These are phyloP conservation scores for Spodoptera picta DNA, from an alignment of 2,888 invertebrate species.

Conservation along the genomic window DNA sequence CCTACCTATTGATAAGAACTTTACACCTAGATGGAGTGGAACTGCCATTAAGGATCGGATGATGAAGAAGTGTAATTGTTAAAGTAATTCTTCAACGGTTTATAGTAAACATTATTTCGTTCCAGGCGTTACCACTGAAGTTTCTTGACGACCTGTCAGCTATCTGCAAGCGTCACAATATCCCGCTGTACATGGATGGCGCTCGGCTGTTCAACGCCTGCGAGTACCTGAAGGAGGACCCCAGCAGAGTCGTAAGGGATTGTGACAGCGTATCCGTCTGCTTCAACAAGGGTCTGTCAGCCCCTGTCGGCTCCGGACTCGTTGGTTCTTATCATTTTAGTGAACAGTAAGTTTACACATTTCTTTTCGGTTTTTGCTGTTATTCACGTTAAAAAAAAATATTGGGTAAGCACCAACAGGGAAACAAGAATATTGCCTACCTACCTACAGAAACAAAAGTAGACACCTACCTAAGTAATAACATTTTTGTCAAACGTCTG, in stretches of 20 bases:
- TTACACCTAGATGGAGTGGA: too few relatives aligned
- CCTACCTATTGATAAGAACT: too few relatives aligned
- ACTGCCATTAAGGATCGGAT: too few relatives aligned
- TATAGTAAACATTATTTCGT: background rate
- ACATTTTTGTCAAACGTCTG: too few relatives aligned
- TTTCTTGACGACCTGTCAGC: slow-evolving; percentile 93
- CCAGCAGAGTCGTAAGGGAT: slow-evolving; percentile 90
- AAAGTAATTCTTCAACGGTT: too few relatives aligned
- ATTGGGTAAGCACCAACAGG: too few relatives aligned
- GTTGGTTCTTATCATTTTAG: slow-evolving; percentile 93
- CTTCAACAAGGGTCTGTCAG: slow-evolving; percentile 96
- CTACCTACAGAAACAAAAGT: too few relatives aligned
- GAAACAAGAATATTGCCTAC: too few relatives aligned
- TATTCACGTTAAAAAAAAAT: too few relatives aligned
- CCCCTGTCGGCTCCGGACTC: slow-evolving; percentile 96
- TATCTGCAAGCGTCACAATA: slow-evolving; percentile 89
- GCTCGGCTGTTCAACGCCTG: slow-evolving; percentile 97
- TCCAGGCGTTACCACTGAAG: slow-evolving; percentile 91
- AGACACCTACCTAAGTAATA: too few relatives aligned
- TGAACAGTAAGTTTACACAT: slow-evolving; percentile 87
- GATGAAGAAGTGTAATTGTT: too few relatives aligned
- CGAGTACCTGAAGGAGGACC: slow-evolving; percentile 90
- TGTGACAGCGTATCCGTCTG: slow-evolving; percentile 96
- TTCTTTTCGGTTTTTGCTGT: too few relatives aligned
- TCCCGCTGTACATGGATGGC: slow-evolving; percentile 96